A percentile compares a stretch with the other conserved stretches of the same genome.
phyloP scores from a whole-genome alignment of 1,140 invertebrate genomes.

The Drosophila mojavensis region DNA sequence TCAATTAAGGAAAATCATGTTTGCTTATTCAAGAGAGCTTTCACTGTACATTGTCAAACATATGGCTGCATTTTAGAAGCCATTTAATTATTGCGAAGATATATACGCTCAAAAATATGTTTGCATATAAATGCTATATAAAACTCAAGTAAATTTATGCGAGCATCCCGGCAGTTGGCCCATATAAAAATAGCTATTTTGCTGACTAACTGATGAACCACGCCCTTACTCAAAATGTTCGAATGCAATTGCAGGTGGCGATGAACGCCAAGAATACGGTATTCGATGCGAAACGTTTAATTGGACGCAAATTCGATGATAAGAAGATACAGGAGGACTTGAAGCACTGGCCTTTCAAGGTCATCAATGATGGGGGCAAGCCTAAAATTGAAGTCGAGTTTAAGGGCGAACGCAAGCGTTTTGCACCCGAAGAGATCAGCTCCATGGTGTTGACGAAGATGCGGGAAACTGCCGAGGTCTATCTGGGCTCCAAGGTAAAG shows the following conservation, averaged over 20 bases:
- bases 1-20: not conserved
- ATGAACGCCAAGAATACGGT: conserved; percentile 95
- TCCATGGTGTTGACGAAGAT: conserved; percentile 94
- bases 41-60: conserved; percentile 1
- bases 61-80: not conserved
- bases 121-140: not conserved
- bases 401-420: conserved; percentile 90
- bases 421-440: conserved; percentile 94
- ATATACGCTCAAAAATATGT: not conserved
- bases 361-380: conserved; percentile 88
- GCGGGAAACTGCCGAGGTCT: conserved; percentile 88
- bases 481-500: conserved; percentile 85
- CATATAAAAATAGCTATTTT: conserved; percentile 22
- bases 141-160: conserved; percentile 3
- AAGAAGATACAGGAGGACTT: conserved; percentile 90
- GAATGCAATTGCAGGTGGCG: conserved; percentile 85
- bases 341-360: conserved; percentile 92
- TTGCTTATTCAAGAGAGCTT: not conserved
- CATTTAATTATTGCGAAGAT: not conserved
- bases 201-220: conserved; percentile 11
- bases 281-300: conserved; percentile 92
- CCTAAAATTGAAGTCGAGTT: conserved; percentile 91
- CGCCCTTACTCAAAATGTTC: conserved; percentile 21
- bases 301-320: conserved; percentile 91
- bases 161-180: conserved; percentile 10